Conservation (phyloP, 2,888 invertebrate genomes). For the Adela reaumurella region DNA sequence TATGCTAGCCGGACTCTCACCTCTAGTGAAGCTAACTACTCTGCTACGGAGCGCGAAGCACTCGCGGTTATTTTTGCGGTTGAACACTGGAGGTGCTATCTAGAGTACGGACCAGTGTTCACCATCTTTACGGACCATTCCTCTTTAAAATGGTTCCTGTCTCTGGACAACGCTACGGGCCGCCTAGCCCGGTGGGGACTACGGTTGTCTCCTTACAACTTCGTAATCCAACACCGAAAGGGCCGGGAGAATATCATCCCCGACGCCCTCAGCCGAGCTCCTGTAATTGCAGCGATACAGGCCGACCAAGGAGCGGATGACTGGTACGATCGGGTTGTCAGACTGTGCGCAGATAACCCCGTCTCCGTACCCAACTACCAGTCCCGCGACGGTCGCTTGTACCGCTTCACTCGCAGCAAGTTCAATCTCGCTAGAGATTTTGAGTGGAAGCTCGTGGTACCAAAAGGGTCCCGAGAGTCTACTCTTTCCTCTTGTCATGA, state of each 20-base stretch:
- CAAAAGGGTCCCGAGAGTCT: too few relatives aligned
- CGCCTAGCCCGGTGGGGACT: slow-evolving; percentile 6
- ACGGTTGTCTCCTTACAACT: slow-evolving; percentile 4
- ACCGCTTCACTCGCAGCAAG: not conserved
- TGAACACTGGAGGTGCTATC: too few relatives aligned
- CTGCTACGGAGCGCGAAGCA: too few relatives aligned
- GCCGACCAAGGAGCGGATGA: slow-evolving; percentile 3
- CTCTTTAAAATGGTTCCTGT: slow-evolving; percentile 13
- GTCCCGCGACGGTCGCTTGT: not conserved
- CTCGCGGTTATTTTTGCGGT: too few relatives aligned
- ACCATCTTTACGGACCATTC: too few relatives aligned
- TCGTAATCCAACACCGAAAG: not conserved
- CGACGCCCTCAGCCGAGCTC: slow-evolving; percentile 2
- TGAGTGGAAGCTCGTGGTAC: not conserved
- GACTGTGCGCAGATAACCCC: slow-evolving; percentile 3
- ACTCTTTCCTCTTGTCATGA: too few relatives aligned
- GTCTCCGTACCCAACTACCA: slow-evolving; percentile 5
- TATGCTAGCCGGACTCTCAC: too few relatives aligned
- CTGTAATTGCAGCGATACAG: not conserved
- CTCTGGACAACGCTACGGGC: slow-evolving; percentile 9
- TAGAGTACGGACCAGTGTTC: too few relatives aligned
- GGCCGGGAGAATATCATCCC: slow-evolving; percentile 4
- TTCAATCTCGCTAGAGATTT: not conserved
- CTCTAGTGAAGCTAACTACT: too few relatives aligned
- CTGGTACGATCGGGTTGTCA: slow-evolving; percentile 8